Evolutionary conservation across 2,113 vertebrate genomes (phyloP).

Genomic region (Corapipo altera): DNA sequence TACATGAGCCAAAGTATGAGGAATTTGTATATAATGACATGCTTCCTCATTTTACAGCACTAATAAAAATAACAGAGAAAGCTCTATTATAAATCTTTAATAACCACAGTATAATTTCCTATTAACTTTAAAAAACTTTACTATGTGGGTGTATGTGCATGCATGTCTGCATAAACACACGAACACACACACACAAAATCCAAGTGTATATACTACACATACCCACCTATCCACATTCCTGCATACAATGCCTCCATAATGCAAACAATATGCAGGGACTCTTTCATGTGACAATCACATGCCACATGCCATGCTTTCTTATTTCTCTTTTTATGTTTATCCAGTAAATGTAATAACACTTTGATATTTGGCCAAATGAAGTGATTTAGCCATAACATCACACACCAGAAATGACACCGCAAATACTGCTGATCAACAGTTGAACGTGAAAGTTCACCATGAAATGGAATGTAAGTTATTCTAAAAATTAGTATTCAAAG

Average conservation of each 20-base stretch:
- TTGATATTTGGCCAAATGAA: slow-evolving; percentile 17
- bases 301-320: not conserved
- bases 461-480: slow-evolving; percentile 60
- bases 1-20: slow-evolving; percentile 26
- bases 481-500: slow-evolving; percentile 50
- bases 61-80: slow-evolving; percentile 66
- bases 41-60: slow-evolving; percentile 50
- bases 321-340: not conserved
- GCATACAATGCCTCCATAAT: not conserved
- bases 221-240: not conserved
- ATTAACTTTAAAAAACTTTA: slow-evolving; percentile 7
- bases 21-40: slow-evolving; percentile 14
- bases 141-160: not conserved
- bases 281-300: not conserved
- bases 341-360: slow-evolving; percentile 35
- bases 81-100: slow-evolving; percentile 45
- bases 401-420: slow-evolving; percentile 16
- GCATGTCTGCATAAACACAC: slow-evolving; percentile 11
- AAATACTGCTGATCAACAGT: slow-evolving; percentile 6
- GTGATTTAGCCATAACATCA: slow-evolving; percentile 11
- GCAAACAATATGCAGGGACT: not conserved
- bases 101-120: not conserved
- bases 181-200: not conserved
- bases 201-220: not conserved
- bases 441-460: slow-evolving; percentile 12